Percentiles rank a stretch among this genome's conserved stretches.
These are phyloP conservation scores for Crepidodera aurea DNA, from an alignment of 2,888 invertebrate genomes.

Conservation along the genomic window DNA sequence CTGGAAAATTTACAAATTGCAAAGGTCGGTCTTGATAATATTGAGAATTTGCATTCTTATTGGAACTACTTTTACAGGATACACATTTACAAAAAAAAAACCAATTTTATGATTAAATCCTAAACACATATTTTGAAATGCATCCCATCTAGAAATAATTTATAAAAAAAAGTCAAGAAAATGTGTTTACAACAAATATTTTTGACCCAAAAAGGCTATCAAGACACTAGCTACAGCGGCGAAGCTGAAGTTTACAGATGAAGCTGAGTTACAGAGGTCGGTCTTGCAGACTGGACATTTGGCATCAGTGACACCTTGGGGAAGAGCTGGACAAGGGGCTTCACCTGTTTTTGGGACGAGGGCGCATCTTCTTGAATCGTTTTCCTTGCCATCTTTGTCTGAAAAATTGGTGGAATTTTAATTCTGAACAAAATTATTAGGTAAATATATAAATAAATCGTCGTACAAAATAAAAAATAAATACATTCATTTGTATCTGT, in stretches of 20 bases:
- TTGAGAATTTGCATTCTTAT: slow-evolving; percentile 1
- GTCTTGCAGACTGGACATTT: slow-evolving; percentile 29
- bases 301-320: slow-evolving; percentile 17
- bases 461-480: too few species aligned
- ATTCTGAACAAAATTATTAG: too few species aligned
- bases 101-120: not conserved
- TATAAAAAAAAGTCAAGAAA: not conserved
- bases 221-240: slow-evolving; percentile 25
- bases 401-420: too few species aligned
- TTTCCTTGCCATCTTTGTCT: slow-evolving; percentile 23
- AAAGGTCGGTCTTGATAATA: too few species aligned
- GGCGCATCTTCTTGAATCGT: slow-evolving; percentile 27
- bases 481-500: too few species aligned
- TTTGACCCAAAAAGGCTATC: slow-evolving; percentile 20
- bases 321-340: slow-evolving; percentile 15
- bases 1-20: too few species aligned
- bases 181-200: slow-evolving; percentile 17
- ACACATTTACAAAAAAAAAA: slow-evolving; percentile 10
- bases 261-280: slow-evolving; percentile 36
- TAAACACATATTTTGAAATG: not conserved
- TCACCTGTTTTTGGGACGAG: not conserved
- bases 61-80: not conserved
- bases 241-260: slow-evolving; percentile 26
- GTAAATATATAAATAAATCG: too few species aligned
- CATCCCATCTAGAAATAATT: not conserved